phyloP scores from a whole-genome alignment of 2,113 vertebrate species.

The Seriola aureovittata region DNA sequence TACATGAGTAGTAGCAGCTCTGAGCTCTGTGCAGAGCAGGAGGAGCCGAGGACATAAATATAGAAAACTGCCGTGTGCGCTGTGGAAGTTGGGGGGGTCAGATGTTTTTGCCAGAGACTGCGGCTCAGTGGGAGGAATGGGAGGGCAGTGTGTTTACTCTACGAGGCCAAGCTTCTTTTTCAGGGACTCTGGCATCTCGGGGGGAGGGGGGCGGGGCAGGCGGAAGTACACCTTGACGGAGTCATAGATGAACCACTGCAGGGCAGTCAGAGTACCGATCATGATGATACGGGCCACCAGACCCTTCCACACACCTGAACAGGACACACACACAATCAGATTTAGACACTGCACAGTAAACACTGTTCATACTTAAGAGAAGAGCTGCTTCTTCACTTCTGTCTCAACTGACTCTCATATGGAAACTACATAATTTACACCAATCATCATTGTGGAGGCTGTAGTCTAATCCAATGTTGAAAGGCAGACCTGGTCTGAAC shows the following conservation, averaged over 20 bases:
- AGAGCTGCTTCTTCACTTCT: too few species aligned
- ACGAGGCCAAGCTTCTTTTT: slow-evolving; percentile 97
- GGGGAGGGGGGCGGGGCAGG: slow-evolving; percentile 97
- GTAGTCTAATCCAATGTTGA: too few species aligned
- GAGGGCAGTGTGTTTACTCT: slow-evolving; percentile 80
- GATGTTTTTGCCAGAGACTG: slow-evolving; percentile 21
- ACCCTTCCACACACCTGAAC: slow-evolving; percentile 98
- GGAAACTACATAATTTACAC: too few species aligned
- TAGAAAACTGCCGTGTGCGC: slow-evolving; percentile 69
- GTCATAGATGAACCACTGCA: slow-evolving; percentile 99
- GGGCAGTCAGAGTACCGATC: slow-evolving; percentile 98
- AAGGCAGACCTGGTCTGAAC: too few species aligned
- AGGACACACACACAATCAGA: background rate
- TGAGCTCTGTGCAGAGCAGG: slow-evolving; percentile 25
- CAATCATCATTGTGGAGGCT: too few species aligned
- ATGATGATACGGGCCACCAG: slow-evolving; percentile 98
- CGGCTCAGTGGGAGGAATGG: background rate
- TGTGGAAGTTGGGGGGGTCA: slow-evolving; percentile 23
- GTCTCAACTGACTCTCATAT: too few species aligned
- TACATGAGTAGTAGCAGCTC: slow-evolving; percentile 55
- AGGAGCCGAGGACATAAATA: slow-evolving; percentile 75
- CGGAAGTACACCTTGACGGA: slow-evolving; percentile 99
- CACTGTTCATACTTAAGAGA: too few species aligned
- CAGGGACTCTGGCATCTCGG: slow-evolving; percentile 98
- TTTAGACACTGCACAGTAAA: too few species aligned